Conservation (phyloP, 1,140 invertebrate genomes). For the Temnothorax nylanderi region DNA sequence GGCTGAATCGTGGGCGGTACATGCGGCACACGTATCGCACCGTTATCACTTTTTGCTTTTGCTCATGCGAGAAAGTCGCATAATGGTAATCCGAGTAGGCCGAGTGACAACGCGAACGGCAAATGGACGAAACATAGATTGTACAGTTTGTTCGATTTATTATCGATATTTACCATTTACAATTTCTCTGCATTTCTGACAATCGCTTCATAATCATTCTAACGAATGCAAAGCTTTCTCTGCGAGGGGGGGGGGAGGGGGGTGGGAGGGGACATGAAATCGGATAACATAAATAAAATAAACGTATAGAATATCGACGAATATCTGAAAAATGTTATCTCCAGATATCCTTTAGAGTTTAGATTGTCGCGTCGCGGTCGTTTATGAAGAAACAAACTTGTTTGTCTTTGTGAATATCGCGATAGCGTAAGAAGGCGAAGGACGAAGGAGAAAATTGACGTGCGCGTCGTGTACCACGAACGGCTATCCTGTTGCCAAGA, state of each 20-base stretch:
- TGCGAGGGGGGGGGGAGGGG: no score
- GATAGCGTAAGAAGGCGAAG: slow-evolving; percentile 4
- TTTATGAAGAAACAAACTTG: not conserved
- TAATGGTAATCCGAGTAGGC: not conserved
- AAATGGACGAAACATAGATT: not conserved
- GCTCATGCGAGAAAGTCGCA: slow-evolving; percentile 38
- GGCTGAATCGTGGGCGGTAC: not conserved
- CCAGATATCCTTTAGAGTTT: not conserved
- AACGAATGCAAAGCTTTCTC: not conserved
- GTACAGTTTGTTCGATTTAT: not conserved
- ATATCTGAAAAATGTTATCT: not conserved
- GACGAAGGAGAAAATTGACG: slow-evolving; percentile 20
- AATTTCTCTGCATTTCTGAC: not conserved
- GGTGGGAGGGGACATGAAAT: not conserved
- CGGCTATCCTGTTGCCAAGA: slow-evolving; percentile 37
- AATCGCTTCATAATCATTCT: not conserved
- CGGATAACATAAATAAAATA: not conserved
- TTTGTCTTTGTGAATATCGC: not conserved
- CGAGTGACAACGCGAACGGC: not conserved
- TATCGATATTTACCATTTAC: not conserved
- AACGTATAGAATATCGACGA: not conserved
- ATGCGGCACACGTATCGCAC: not conserved
- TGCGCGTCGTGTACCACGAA: slow-evolving; percentile 2
- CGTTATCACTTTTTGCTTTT: slow-evolving; percentile 14
- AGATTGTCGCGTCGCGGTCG: not conserved